These are phyloP conservation scores for Xanthorhoe spadicearia DNA, from an alignment of 2,888 invertebrate species.

Conservation along the genomic window DNA sequence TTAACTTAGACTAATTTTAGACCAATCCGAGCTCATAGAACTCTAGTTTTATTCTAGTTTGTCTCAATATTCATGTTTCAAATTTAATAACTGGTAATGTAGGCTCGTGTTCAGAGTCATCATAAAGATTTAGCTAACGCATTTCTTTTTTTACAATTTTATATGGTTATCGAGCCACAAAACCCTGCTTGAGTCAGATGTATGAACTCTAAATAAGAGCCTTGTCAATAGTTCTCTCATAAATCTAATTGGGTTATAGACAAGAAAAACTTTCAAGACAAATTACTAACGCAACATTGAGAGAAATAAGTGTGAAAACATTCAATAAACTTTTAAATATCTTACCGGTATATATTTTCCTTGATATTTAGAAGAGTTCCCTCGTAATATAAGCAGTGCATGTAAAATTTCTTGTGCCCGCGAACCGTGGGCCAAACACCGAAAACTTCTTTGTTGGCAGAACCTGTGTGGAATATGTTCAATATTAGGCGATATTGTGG, in stretches of 20 bases:
- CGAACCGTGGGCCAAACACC: slow-evolving; percentile 46
- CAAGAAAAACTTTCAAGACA: not conserved
- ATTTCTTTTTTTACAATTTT: too few species aligned
- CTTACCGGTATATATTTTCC: slow-evolving; percentile 22
- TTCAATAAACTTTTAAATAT: not conserved
- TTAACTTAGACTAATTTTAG: not conserved
- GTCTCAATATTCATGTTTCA: too few species aligned
- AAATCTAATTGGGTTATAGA: not conserved
- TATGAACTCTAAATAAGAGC: too few species aligned
- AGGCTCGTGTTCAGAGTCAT: too few species aligned
- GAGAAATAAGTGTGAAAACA: not conserved
- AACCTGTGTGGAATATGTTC: slow-evolving; percentile 46
- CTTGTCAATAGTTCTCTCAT: too few species aligned
- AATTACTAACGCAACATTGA: slow-evolving; percentile 17
- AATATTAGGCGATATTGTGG: slow-evolving; percentile 29
- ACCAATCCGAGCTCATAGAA: not conserved
- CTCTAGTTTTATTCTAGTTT: too few species aligned
- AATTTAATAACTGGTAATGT: too few species aligned
- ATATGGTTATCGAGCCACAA: too few species aligned
- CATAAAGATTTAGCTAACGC: too few species aligned
- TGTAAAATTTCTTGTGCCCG: slow-evolving; percentile 44
- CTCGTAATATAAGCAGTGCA: slow-evolving; percentile 48
- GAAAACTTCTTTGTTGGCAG: slow-evolving; percentile 44
- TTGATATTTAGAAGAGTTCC: slow-evolving; percentile 28
- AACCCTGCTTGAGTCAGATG: too few species aligned